These are phyloP conservation scores for Brachyrhaphis roseni DNA, from an alignment of 2,797 vertebrate genomes.

Conservation along the genomic window DNA sequence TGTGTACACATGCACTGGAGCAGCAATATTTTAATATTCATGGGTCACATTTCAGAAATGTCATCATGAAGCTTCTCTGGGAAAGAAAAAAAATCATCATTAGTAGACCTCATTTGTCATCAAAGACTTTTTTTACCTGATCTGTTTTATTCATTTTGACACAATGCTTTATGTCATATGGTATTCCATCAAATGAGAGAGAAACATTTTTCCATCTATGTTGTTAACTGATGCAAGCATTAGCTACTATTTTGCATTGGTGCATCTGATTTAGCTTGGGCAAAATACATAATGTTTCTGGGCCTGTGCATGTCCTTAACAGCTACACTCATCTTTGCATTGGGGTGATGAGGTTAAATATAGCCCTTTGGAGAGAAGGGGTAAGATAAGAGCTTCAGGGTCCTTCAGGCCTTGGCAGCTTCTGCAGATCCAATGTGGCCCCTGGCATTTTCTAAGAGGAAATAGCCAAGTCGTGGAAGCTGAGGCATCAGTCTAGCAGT, in stretches of 20 bases:
- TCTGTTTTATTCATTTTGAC: not conserved
- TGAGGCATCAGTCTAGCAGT: constrained; percentile 15
- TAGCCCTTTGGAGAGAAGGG: constrained; percentile 21
- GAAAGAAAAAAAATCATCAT: constrained; percentile 11
- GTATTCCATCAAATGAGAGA: not conserved
- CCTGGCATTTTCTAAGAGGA: constrained; percentile 25
- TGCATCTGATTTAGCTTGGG: constrained; percentile 5
- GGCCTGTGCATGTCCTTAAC: not conserved
- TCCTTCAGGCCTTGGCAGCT: constrained; percentile 54
- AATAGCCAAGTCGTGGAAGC: constrained; percentile 10
- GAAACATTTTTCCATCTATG: not conserved
- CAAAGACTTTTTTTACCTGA: not conserved
- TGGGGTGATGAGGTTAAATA: constrained; percentile 32
- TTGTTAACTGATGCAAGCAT: not conserved
- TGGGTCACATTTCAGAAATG: constrained; percentile 39
- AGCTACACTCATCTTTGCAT: not conserved
- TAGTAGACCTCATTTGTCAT: constrained; percentile 16
- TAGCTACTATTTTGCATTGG: not conserved
- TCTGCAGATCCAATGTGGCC: constrained; percentile 44
- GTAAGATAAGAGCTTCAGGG: constrained; percentile 33
- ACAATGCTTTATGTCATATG: not conserved
- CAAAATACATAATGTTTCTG: constrained; percentile 10
- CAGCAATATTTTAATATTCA: constrained; percentile 39
- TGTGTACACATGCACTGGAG: constrained; percentile 6
- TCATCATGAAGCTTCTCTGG: constrained; percentile 8